These are phyloP conservation scores for Cataglyphis altisquamis DNA, from an alignment of 2,888 invertebrate genomes.

Conservation along the genomic window DNA sequence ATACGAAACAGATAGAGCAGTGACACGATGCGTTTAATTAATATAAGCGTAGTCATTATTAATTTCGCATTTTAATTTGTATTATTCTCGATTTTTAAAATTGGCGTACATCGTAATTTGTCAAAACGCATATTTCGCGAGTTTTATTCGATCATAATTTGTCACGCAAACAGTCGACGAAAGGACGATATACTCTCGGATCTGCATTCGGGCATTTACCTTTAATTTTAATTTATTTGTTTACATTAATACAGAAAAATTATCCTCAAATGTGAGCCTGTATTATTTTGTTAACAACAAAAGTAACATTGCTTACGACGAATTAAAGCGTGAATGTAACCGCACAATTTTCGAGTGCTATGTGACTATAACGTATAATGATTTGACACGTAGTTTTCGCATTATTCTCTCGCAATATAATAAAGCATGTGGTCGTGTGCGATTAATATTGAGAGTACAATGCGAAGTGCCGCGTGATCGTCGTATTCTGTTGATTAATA, in stretches of 20 bases:
- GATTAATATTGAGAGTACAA: neutral
- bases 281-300: neutral
- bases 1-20: neutral
- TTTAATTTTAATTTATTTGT: neutral
- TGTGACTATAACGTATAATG: neutral
- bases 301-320: neutral
- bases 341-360: neutral
- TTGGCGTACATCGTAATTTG: neutral
- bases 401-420: neutral
- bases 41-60: constrained; percentile 1
- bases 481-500: neutral
- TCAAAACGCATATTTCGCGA: neutral
- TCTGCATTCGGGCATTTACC: neutral
- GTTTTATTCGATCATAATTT: neutral
- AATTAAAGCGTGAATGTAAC: neutral
- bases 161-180: neutral
- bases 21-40: neutral
- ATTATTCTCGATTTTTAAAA: neutral
- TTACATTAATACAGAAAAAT: neutral
- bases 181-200: neutral
- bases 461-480: neutral
- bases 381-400: neutral
- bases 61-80: neutral
- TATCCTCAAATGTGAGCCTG: neutral
- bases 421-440: neutral